phyloP scores from a whole-genome alignment of 2,888 invertebrate genomes.

The Platycnemis pennipes region DNA sequence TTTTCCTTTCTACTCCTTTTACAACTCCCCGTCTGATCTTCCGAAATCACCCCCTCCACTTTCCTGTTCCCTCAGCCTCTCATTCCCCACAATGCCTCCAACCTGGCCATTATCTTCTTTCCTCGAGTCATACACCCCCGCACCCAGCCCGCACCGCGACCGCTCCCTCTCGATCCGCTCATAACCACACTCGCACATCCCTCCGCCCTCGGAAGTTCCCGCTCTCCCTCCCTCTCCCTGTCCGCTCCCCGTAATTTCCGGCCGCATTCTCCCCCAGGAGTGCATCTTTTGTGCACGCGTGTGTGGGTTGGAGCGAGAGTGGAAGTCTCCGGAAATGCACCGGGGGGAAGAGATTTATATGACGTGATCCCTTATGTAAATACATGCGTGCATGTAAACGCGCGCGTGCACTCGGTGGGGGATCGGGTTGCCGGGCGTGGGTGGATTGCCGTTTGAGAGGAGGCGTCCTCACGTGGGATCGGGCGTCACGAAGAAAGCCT shows the following conservation, averaged over 20 bases:
- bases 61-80: slow-evolving; percentile 2
- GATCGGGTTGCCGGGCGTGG: neutral
- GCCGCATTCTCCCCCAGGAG: slow-evolving; percentile 72
- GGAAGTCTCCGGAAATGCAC: neutral
- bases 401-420: slow-evolving; percentile 70
- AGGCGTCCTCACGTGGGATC: neutral
- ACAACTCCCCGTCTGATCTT: no score
- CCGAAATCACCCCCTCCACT: no score
- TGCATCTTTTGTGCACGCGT: slow-evolving; percentile 75
- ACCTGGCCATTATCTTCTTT: neutral
- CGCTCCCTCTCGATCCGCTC: neutral
- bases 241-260: slow-evolving; percentile 70
- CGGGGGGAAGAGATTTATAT: slow-evolving; percentile 70
- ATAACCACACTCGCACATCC: neutral
- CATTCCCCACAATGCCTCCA: neutral
- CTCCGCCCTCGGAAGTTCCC: no score
- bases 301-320: slow-evolving; percentile 57
- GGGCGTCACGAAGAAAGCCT: neutral
- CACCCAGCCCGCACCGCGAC: neutral
- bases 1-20: no score
- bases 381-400: slow-evolving; percentile 71
- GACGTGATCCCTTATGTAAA: slow-evolving; percentile 68
- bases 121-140: neutral
- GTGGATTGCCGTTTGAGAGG: neutral
- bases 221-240: slow-evolving; percentile 68